Conservation (phyloP, 2,888 invertebrate genomes). For the Diachrysia chrysitis region DNA sequence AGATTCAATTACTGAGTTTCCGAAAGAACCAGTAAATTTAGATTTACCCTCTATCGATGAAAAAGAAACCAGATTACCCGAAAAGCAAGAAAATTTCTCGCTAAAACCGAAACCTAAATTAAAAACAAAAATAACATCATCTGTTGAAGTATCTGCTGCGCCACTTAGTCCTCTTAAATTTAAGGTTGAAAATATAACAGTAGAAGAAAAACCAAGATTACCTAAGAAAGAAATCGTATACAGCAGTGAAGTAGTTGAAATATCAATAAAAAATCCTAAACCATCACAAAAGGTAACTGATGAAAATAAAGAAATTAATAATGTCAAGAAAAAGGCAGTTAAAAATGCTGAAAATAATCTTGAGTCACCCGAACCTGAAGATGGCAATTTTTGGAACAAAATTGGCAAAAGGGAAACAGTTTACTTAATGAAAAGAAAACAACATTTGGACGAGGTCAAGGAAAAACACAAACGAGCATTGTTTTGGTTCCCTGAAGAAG, state of each 20-base stretch:
- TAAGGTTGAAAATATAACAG: slow-evolving; percentile 88
- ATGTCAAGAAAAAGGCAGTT: slow-evolving; percentile 61
- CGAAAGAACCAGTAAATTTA: slow-evolving; percentile 68
- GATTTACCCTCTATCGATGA: slow-evolving; percentile 85
- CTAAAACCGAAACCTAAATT: slow-evolving; percentile 75
- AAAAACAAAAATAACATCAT: slow-evolving; percentile 88
- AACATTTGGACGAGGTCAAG: slow-evolving; percentile 81
- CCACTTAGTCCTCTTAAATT: slow-evolving; percentile 86
- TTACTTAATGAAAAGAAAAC: slow-evolving; percentile 89
- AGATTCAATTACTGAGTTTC: slow-evolving; percentile 84
- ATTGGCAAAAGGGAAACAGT: slow-evolving; percentile 91
- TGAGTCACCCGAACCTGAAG: slow-evolving; percentile 80
- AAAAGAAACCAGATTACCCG: slow-evolving; percentile 81
- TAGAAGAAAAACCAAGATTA: slow-evolving; percentile 86
- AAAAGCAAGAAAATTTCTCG: slow-evolving; percentile 67
- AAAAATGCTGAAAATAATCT: slow-evolving; percentile 60
- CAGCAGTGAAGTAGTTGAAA: slow-evolving; percentile 74
- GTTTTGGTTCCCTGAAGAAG: slow-evolving; percentile 81
- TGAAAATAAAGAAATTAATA: slow-evolving; percentile 60
- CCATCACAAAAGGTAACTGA: slow-evolving; percentile 48
- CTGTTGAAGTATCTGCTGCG: slow-evolving; percentile 86
- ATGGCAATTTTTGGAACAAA: slow-evolving; percentile 91
- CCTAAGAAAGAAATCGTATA: slow-evolving; percentile 81
- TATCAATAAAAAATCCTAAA: slow-evolving; percentile 42
- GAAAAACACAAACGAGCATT: slow-evolving; percentile 76